Percentiles rank a stretch among this genome's conserved stretches.
phyloP scores from a whole-genome alignment of 2,797 vertebrate species.

The Cichlasoma orientale region DNA sequence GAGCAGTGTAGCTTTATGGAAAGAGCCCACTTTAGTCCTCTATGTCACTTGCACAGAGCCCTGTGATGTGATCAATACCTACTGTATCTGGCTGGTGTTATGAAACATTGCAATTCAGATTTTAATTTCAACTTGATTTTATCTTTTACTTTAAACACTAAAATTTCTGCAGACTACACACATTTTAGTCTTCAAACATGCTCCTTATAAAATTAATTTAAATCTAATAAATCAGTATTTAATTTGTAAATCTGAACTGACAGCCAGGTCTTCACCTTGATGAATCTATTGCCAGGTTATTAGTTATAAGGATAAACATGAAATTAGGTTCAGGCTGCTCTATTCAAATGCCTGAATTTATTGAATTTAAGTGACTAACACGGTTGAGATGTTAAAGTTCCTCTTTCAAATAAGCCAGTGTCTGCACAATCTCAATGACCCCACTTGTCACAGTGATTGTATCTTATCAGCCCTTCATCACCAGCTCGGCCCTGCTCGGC shows the following conservation, averaged over 20 bases:
- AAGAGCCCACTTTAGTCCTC: not conserved
- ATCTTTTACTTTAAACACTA: not conserved
- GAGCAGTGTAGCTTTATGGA: not conserved
- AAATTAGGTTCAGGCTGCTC: conserved; percentile 30
- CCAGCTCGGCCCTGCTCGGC: conserved; percentile 24
- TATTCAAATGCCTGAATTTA: conserved; percentile 18
- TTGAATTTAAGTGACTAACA: conserved; percentile 24
- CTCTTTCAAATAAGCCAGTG: conserved; percentile 34
- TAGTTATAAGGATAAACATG: conserved; percentile 10
- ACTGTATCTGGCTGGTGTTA: not conserved
- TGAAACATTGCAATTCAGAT: not conserved
- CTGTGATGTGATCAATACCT: not conserved
- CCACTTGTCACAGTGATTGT: conserved; percentile 36
- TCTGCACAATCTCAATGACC: conserved; percentile 44
- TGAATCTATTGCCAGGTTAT: conserved; percentile 42
- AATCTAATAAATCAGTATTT: conserved; percentile 27
- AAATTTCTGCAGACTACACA: not conserved
- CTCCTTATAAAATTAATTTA: conserved; percentile 29
- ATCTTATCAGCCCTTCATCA: conserved; percentile 47
- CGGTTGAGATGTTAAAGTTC: conserved; percentile 19
- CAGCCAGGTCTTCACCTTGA: conserved; percentile 26
- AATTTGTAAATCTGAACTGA: conserved; percentile 29
- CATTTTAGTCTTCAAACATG: conserved; percentile 6
- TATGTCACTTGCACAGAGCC: not conserved
- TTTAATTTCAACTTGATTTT: conserved; percentile 1